A percentile compares a stretch with the other conserved stretches of the same genome.
phyloP scores from a whole-genome alignment of 2,113 vertebrate genomes.

The Cettia cetti region DNA sequence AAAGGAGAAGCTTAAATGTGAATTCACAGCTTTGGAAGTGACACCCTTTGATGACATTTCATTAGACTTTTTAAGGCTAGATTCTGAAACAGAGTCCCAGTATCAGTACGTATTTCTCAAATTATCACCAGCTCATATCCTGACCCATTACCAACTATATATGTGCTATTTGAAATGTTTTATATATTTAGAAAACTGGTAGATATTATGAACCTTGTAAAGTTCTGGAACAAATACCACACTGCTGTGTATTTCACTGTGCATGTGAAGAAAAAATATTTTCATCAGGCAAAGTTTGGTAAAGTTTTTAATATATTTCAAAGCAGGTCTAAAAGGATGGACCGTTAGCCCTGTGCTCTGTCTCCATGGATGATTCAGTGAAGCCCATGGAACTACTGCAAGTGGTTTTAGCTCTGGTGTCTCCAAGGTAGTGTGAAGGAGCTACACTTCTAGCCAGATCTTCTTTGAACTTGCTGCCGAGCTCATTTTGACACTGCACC shows the following conservation, averaged over 20 bases:
- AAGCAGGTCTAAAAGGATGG: not conserved
- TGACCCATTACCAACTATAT: not conserved
- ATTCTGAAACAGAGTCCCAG: not conserved
- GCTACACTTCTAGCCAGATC: not conserved
- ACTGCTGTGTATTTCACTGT: not conserved
- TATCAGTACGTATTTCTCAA: not conserved
- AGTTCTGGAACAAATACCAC: not conserved
- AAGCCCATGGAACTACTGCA: not conserved
- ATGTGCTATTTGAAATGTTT: not conserved
- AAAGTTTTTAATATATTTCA: not conserved
- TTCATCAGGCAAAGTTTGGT: not conserved
- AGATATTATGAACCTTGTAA: not conserved
- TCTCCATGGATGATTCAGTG: not conserved
- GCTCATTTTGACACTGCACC: not conserved
- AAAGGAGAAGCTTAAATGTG: not conserved
- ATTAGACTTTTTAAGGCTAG: not conserved
- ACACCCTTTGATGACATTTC: not conserved
- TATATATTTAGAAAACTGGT: not conserved
- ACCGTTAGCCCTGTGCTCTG: not conserved
- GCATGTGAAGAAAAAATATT: not conserved
- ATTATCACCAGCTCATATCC: not conserved
- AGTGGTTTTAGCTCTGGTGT: not conserved
- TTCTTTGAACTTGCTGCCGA: not conserved
- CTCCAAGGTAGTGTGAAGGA: not conserved
- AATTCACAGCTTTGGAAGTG: not conserved